Base-by-base conservation (phyloP, 2,113 vertebrate species). In the Festucalex cinctus region DNA sequence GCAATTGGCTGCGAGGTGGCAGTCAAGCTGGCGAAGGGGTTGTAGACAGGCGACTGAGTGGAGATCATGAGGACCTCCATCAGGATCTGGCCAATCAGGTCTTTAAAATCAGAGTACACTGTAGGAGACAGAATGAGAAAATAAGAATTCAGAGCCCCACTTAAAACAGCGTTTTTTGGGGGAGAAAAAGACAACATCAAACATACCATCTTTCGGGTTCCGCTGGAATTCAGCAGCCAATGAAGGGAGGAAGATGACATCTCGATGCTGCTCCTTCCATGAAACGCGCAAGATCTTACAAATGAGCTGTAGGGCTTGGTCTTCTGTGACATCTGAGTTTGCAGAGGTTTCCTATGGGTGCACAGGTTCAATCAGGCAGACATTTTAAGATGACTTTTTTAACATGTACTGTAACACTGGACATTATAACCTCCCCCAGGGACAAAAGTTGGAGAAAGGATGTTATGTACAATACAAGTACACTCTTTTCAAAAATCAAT, bases 11-110 rank as follows among this genome's bases (percentile, higher is more conserved):
- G 95, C 1, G 97, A 98, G 0, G 97, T 98, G 73, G 97, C 95
- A 1, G 97, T 98, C 91, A 99, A 90, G 82, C 97, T 98, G 85
- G 96, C 94, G 59, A 99, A 98, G 0, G 97, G 96, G 85, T 99
- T 99, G 78, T 97, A 94, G 28, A 97, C 93, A 82, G 93, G 91
- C 0, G 94, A 92, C 84, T 97, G 96, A 44, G 97, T 95, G 59
- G 95, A 98, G 95, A 98, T 96, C 95, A 98, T 96, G 82, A 99
- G 92, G 73, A 98, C 97, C 92, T 99, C 97, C 96, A 99, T 97
- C 85, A 99, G 88, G 82, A 99, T 97, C 93, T 99, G 97, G 71
- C 97, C 93, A 0, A 99, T 98, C 83, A 99, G 90, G 91, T 99
- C 97, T 91, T 98, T 98, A 79, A 97, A 98, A 88, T 98, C 95